These are phyloP conservation scores for Cisticola juncidis DNA, from an alignment of 2,113 vertebrate genomes.

Conservation along the genomic window DNA sequence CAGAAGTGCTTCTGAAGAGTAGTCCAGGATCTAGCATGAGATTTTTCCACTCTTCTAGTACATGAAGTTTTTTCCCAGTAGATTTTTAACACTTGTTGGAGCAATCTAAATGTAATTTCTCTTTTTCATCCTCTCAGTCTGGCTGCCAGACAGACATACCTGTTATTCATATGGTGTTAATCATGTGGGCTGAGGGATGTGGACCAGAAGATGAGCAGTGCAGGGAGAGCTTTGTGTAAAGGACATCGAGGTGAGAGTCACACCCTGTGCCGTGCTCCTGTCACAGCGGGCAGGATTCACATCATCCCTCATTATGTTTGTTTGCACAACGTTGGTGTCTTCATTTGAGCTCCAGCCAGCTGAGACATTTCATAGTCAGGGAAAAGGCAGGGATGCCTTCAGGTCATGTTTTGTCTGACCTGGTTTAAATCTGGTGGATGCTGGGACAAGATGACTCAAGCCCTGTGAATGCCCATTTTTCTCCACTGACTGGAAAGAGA, in stretches of 20 bases:
- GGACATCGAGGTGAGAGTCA: background rate
- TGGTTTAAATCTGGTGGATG: background rate
- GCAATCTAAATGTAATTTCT: background rate
- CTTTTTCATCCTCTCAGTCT: background rate
- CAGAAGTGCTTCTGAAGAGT: background rate
- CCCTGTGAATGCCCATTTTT: background rate
- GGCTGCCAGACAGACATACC: background rate
- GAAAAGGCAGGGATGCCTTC: background rate
- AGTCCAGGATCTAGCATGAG: background rate
- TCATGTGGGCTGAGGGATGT: background rate
- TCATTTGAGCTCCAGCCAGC: background rate
- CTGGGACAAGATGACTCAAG: background rate
- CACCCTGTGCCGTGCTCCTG: background rate
- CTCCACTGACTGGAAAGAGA: background rate
- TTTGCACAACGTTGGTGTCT: background rate
- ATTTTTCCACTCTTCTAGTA: background rate
- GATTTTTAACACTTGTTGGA: background rate
- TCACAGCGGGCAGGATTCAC: background rate
- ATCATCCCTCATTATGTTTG: background rate
- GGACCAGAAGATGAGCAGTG: background rate
- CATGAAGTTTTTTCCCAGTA: background rate
- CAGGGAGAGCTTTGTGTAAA: background rate
- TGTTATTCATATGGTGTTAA: background rate
- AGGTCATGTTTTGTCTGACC: background rate
- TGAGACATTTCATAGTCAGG: background rate